Evolutionary conservation across 2,888 invertebrate genomes (phyloP), one percentile per base, ranked within the genome.

Genomic region (Ochlodes sylvanus): DNA sequence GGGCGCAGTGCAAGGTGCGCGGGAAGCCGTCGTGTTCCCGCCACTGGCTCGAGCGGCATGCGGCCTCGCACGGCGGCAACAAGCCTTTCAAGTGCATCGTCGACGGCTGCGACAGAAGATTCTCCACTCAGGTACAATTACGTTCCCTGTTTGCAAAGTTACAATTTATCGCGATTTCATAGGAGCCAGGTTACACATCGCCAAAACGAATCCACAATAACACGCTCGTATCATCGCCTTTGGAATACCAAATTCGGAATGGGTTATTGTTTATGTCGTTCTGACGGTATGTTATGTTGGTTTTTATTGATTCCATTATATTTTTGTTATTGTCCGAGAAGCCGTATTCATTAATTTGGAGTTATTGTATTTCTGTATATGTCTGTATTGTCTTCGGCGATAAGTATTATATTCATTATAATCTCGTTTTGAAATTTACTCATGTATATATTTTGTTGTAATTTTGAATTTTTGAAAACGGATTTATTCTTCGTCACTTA

Each of bases 81-180:
- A 98, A 98, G 86, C 98, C 98, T 27, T 98, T 98, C 94, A 96
- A 97, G 80, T 99, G 99, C 92, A 98, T 99, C 86, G 97, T 99
- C 77, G 98, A 98, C 83, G 97, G 98, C 79, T 99, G 99, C 90
- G 98, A 98, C 77, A 95, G 95, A 79, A 94, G 97, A 79, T 97
- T 97, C 84, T 97, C 97, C 81, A 97, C 97, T 71, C 97, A 97
- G 96, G 97, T 97, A 94, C 84, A 90, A 87, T 78, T 79, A 82
- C 83, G 82, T 81, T 84, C 76, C 70, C 74, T 78, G 74, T 17
- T 47, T 12, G 52, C 34, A 27, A 17, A 9, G 41, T 21, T 15
- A n/a, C n/a, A 27, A 21, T 19, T 42, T 58, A 55, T 44, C 63
- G 60, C 68, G 63, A 68, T 63, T 66, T 68, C 71, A 12, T 71